Conservation (phyloP, 2,888 invertebrate genomes). For the Plutella xylostella region DNA sequence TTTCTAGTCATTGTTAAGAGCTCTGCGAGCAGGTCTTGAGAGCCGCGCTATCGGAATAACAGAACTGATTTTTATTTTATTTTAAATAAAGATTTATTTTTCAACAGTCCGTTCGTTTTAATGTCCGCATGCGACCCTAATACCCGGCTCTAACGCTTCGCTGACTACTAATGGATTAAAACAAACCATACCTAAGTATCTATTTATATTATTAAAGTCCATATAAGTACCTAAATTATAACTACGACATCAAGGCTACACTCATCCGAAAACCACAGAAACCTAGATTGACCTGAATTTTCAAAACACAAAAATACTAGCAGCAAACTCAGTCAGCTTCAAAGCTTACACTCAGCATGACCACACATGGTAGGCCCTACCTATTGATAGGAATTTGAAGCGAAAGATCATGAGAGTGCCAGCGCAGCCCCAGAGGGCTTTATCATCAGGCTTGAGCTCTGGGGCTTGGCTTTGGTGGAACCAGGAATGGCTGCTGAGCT, state of each 20-base stretch:
- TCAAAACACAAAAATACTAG: neutral
- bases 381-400: no score
- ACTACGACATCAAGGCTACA: no score
- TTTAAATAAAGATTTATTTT: conserved; percentile 61
- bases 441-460: conserved; percentile 42
- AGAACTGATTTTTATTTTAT: conserved; percentile 66
- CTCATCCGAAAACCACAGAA: no score
- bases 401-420: neutral
- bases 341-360: conserved; percentile 26
- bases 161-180: conserved; percentile 19
- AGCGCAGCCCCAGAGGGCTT: conserved; percentile 31
- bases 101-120: conserved; percentile 55
- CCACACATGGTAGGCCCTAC: no score
- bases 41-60: conserved; percentile 53
- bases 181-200: no score
- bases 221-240: neutral
- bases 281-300: neutral
- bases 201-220: neutral
- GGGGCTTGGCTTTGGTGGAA: conserved; percentile 16
- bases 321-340: conserved; percentile 23
- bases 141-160: conserved; percentile 60
- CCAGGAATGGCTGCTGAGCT: neutral
- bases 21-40: conserved; percentile 41
- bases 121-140: conserved; percentile 49
- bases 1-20: conserved; percentile 30